These are phyloP conservation scores for Cistogaster globosa DNA, from an alignment of 2,888 invertebrate genomes.

Conservation along the genomic window DNA sequence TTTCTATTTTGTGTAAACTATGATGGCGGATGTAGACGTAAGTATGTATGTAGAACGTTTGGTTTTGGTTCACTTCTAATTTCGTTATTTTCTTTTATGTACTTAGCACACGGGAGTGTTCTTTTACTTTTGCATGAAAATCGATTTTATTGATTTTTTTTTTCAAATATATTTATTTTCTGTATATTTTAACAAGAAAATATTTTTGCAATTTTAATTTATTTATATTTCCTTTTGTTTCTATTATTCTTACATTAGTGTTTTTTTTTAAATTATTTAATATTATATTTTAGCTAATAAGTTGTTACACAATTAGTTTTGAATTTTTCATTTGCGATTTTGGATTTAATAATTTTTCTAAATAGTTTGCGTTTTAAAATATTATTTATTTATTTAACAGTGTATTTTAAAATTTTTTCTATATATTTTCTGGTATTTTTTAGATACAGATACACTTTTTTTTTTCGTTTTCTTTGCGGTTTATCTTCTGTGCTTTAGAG, in stretches of 20 bases:
- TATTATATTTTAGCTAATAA: slow-evolving; percentile 32
- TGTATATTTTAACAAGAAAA: slow-evolving; percentile 34
- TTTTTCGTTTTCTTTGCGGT: slow-evolving; percentile 39
- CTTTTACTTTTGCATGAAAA: slow-evolving; percentile 55
- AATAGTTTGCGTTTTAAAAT: slow-evolving; percentile 20
- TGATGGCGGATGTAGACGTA: slow-evolving; percentile 60
- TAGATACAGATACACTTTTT: slow-evolving; percentile 69
- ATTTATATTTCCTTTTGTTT: slow-evolving; percentile 39
- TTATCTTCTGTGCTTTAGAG: slow-evolving; percentile 36
- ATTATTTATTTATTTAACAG: slow-evolving; percentile 28
- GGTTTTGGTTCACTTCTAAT: slow-evolving; percentile 61
- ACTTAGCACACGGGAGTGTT: slow-evolving; percentile 65
- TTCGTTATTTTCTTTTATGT: slow-evolving; percentile 44
- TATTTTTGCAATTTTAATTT: slow-evolving; percentile 31
- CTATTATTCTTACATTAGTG: slow-evolving; percentile 50
- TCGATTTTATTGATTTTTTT: slow-evolving; percentile 68
- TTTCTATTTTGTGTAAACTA: slow-evolving; percentile 64
- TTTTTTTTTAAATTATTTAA: slow-evolving; percentile 38
- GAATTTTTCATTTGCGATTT: background rate
- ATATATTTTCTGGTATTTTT: slow-evolving; percentile 58
- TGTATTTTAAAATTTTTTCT: slow-evolving; percentile 47
- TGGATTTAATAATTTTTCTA: slow-evolving; percentile 26
- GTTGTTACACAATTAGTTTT: slow-evolving; percentile 66
- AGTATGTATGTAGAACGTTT: slow-evolving; percentile 27
- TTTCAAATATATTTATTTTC: background rate